phyloP scores from a whole-genome alignment of 2,113 vertebrate species.

The Mustela nigripes region DNA sequence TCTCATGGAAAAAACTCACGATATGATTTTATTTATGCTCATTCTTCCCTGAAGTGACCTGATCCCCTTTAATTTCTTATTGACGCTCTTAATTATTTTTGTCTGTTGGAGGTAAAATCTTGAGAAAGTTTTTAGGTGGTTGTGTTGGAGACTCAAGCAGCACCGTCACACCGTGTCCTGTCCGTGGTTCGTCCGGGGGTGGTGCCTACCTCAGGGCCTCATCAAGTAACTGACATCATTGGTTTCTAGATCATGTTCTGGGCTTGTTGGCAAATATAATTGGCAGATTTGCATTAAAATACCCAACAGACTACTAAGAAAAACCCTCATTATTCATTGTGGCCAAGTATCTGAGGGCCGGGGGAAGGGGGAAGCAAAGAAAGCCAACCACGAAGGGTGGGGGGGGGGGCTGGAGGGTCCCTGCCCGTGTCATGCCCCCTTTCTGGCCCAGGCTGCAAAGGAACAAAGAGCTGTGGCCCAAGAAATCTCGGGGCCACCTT shows the following conservation, averaged over 20 bases:
- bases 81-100: not conserved
- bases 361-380: not conserved
- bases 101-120: not conserved
- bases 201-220: not conserved
- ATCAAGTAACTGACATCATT: not conserved
- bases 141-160: not conserved
- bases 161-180: not conserved
- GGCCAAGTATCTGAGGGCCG: not conserved
- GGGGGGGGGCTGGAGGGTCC: not conserved
- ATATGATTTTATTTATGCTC: not conserved
- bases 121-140: not conserved
- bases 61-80: not conserved
- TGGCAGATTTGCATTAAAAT: not conserved
- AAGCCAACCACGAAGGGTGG: too few species aligned
- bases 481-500: not conserved
- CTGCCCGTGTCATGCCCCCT: fast-evolving
- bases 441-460: not conserved
- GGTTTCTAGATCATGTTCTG: not conserved
- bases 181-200: not conserved
- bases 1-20: not conserved
- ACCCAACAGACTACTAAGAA: not conserved
- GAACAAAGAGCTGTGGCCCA: not conserved
- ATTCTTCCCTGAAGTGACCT: not conserved
- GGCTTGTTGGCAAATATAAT: not conserved
- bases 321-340: not conserved